Conservation (phyloP, 2,888 invertebrate genomes). For the Molorchus minor region DNA sequence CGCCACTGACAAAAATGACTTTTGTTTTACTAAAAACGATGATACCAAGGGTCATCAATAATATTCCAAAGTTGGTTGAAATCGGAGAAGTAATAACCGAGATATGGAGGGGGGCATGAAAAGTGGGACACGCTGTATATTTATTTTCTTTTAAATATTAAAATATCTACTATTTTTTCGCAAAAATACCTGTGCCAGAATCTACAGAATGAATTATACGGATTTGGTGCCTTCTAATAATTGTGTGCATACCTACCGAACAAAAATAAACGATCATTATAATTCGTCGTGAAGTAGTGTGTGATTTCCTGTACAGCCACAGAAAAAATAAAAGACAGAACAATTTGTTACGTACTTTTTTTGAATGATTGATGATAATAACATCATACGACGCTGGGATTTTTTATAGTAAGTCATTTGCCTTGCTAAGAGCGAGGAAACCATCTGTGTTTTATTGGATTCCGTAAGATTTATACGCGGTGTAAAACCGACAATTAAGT, state of each 20-base stretch:
- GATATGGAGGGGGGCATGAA: too few species aligned
- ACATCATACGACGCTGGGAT: slow-evolving; percentile 8
- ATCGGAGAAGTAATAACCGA: too few species aligned
- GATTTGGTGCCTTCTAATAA: too few species aligned
- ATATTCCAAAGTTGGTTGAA: too few species aligned
- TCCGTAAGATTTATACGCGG: slow-evolving; percentile 44
- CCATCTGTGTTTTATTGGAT: slow-evolving; percentile 44
- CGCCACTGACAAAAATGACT: too few species aligned
- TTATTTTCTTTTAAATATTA: too few species aligned
- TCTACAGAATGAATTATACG: neutral
- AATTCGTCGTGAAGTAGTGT: too few species aligned
- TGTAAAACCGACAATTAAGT: slow-evolving; percentile 47
- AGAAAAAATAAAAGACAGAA: neutral
- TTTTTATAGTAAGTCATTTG: slow-evolving; percentile 10
- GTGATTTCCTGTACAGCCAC: neutral
- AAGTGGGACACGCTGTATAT: too few species aligned
- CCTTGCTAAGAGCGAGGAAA: slow-evolving; percentile 23
- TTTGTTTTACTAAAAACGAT: too few species aligned
- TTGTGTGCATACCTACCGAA: too few species aligned
- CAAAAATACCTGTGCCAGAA: neutral
- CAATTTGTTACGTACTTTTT: slow-evolving; percentile 16
- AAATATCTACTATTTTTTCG: neutral
- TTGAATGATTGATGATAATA: slow-evolving; percentile 14
- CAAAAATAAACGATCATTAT: too few species aligned
- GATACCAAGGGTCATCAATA: too few species aligned